Evolutionary conservation across 2,113 vertebrate genomes (phyloP), one percentile per base, ranked within the genome.

Genomic region (Myrmecophaga tridactyla): DNA sequence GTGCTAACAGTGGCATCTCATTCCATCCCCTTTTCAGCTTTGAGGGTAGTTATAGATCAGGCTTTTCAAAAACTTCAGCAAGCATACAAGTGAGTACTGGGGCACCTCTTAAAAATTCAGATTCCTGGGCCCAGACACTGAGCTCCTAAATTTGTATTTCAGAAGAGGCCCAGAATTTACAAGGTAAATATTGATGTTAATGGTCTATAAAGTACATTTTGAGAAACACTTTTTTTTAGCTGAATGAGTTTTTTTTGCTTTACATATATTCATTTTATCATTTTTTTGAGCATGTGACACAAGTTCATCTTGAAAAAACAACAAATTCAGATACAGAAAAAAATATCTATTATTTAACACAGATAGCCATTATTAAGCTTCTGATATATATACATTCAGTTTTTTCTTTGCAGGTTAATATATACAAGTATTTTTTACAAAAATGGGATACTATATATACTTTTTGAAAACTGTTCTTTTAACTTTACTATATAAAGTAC

Each of bases 371-470:
- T 89, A 29, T 87, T 94, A 93, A 91, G n/a, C n/a, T 39, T 89
- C 87, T 80, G 27, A 91, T 86, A 51, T 90, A 96, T 92, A 96
- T 86, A 95, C n/a, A 93, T 96, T 94, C 43, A 65, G 29, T 73
- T 90, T 89, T 94, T 89, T 78, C 88, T 95, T 90, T 96, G 46
- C 43, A 93, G 96, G 92, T 92, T 92, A 95, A 96, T 96, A 97
- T 96, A 96, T n/a, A n/a, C n/a, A n/a, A n/a, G n/a, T n/a, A n/a
- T n/a, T n/a, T n/a, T n/a, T n/a, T n/a, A n/a, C n/a, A n/a, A n/a
- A n/a, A n/a, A n/a, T n/a, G n/a, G n/a, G n/a, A n/a, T n/a, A n/a
- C n/a, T 92, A 97, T 89, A 92, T 96, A 95, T 94, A 88, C 48
- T 75, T 23, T 81, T 93, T 48, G 34, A 94, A 94, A 94, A 70